phyloP scores from a whole-genome alignment of 2,113 vertebrate genomes.

The Benitochromis conjunctus region DNA sequence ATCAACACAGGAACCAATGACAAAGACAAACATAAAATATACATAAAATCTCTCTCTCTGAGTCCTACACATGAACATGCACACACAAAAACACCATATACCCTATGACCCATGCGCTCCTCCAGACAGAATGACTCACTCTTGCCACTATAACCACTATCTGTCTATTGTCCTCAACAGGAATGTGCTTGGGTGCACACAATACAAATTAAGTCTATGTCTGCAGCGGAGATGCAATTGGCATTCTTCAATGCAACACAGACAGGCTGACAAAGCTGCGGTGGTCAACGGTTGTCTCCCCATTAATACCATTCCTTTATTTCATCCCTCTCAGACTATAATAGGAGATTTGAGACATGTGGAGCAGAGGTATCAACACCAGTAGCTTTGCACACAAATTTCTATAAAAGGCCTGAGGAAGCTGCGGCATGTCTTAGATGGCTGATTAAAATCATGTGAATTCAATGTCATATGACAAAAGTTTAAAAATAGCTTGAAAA shows the following conservation, averaged over 20 bases:
- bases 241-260: constrained; percentile 38
- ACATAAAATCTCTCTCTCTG: neutral
- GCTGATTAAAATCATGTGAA: constrained; percentile 24
- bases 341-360: constrained; percentile 38
- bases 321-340: constrained; percentile 15
- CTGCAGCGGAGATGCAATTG: constrained; percentile 24
- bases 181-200: constrained; percentile 40
- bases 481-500: constrained; percentile 19
- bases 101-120: neutral
- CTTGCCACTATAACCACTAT: constrained; percentile 31
- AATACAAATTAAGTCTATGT: constrained; percentile 42
- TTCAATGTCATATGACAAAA: constrained; percentile 1
- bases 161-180: constrained; percentile 50
- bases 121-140: constrained; percentile 28
- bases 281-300: constrained; percentile 23
- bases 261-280: constrained; percentile 26
- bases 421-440: neutral
- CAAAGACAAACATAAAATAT: neutral
- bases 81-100: neutral
- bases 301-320: constrained; percentile 18
- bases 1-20: neutral
- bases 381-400: constrained; percentile 22
- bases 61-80: neutral
- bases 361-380: constrained; percentile 25
- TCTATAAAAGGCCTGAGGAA: neutral